phyloP scores from a whole-genome alignment of 37 sponge, comb jelly and placozoan genomes.

The Axinella damicornis region DNA sequence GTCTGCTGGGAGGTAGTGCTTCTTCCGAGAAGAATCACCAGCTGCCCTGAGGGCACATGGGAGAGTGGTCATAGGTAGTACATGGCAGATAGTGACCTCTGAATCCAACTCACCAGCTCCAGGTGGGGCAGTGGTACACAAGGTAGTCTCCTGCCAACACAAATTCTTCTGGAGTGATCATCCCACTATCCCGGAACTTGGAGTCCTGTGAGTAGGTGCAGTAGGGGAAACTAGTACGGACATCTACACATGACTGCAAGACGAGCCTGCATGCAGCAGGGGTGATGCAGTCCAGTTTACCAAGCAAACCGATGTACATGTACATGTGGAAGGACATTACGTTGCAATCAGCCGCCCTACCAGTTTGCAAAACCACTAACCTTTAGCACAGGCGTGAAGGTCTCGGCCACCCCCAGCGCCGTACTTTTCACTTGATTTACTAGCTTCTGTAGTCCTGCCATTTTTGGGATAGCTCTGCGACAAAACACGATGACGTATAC shows the following conservation, averaged over 20 bases:
- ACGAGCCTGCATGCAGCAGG: no score
- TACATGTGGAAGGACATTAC: no score
- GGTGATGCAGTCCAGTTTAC: no score
- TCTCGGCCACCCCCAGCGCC: conserved; percentile 71
- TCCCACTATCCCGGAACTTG: conserved; percentile 95
- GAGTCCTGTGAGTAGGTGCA: conserved; percentile 82
- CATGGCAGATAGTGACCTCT: neutral
- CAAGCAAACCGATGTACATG: no score
- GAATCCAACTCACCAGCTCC: conserved; percentile 94
- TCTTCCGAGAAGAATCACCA: conserved; percentile 72
- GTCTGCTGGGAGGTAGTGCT: conserved; percentile 84
- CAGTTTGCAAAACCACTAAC: no score
- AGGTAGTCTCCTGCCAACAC: conserved; percentile 95
- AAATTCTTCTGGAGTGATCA: conserved; percentile 98
- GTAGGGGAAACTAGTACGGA: no score
- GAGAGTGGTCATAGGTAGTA: no score
- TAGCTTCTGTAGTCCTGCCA: no score
- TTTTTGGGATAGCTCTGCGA: no score
- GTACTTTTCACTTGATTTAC: conserved; percentile 62
- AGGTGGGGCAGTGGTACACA: conserved; percentile 98
- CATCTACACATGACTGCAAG: no score
- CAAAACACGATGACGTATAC: no score
- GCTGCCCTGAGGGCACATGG: conserved; percentile 30
- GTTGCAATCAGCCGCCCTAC: no score
- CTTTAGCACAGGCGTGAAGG: conserved; percentile 75